Conservation (phyloP, 1,140 invertebrate genomes). For the Rhopalosiphum padi region DNA sequence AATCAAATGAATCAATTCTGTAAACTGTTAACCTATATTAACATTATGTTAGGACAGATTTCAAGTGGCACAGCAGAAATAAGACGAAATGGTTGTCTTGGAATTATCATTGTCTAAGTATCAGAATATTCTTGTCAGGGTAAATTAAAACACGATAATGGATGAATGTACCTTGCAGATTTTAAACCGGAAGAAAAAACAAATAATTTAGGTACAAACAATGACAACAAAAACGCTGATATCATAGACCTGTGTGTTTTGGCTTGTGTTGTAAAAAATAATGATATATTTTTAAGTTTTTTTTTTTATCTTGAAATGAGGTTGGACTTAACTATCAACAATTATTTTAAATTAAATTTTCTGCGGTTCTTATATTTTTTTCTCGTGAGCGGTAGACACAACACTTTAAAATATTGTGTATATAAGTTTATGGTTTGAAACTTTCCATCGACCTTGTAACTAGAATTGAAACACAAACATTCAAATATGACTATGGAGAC, state of each 20-base stretch:
- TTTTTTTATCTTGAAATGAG: neutral
- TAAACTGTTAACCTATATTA: neutral
- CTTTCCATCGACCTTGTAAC: neutral
- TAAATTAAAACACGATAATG: neutral
- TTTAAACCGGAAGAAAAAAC: neutral
- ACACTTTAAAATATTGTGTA: neutral
- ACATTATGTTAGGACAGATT: neutral
- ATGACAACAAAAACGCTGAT: neutral
- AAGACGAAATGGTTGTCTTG: neutral
- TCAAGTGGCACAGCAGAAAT: neutral
- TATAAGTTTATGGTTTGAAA: neutral
- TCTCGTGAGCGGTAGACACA: neutral
- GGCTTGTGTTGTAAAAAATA: neutral
- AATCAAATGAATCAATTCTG: neutral
- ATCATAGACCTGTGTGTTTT: neutral
- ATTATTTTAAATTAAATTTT: neutral
- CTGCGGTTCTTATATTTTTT: neutral
- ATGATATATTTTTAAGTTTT: neutral
- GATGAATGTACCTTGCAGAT: neutral
- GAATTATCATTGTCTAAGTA: neutral
- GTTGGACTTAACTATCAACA: neutral
- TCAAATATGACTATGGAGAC: neutral
- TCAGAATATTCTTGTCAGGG: neutral
- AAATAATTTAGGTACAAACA: neutral
- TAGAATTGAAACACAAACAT: neutral